Conservation (phyloP, 2,113 vertebrate genomes). For the Leucopternis melanops region DNA sequence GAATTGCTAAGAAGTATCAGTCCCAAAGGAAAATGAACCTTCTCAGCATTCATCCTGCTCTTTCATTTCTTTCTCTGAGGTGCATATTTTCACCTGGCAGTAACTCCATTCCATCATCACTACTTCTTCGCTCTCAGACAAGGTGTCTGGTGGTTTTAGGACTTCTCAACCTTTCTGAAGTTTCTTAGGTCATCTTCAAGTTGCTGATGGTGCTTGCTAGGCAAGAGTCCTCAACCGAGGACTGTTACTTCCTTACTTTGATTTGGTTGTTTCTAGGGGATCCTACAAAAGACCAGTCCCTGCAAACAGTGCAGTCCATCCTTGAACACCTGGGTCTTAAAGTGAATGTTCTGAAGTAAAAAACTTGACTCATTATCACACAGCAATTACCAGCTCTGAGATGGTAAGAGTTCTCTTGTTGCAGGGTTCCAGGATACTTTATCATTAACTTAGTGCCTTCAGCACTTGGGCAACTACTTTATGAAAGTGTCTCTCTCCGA, state of each 20-base stretch:
- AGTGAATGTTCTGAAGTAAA: neutral
- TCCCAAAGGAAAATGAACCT: neutral
- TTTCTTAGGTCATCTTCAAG: neutral
- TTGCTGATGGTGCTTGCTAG: neutral
- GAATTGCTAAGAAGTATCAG: neutral
- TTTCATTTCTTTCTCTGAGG: neutral
- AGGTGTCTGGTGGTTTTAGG: neutral
- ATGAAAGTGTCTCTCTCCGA: neutral
- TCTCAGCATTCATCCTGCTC: neutral
- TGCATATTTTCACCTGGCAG: neutral
- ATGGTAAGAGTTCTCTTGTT: neutral
- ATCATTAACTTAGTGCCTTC: neutral
- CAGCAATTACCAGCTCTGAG: neutral
- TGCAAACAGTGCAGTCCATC: neutral
- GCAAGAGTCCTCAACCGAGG: neutral
- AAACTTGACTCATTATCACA: neutral
- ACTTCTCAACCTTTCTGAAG: neutral
- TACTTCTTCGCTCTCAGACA: neutral
- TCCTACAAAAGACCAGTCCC: neutral
- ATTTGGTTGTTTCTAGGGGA: neutral
- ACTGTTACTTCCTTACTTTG: neutral
- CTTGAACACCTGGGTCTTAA: neutral
- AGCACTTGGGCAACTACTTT: neutral
- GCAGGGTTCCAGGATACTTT: neutral
- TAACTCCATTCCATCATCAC: neutral